Evolutionary conservation across 2,888 invertebrate species (phyloP).

Genomic region (Athrips mouffetella): DNA sequence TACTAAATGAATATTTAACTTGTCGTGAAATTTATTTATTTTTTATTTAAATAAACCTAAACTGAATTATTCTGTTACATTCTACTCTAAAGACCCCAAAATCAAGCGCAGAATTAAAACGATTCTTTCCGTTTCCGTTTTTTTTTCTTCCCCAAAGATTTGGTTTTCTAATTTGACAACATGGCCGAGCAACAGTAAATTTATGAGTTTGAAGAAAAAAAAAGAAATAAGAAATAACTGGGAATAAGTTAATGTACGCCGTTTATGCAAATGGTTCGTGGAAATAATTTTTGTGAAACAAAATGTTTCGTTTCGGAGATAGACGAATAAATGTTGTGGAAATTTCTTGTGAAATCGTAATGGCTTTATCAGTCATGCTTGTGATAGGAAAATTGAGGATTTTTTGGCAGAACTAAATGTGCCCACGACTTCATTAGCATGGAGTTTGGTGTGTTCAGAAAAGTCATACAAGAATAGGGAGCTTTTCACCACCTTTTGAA

Average conservation of each 20-base stretch:
- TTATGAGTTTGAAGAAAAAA: conserved; percentile 7
- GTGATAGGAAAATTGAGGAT: too few species aligned
- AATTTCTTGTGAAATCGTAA: neutral
- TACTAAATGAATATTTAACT: too few species aligned
- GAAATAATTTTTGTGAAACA: neutral
- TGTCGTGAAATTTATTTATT: too few species aligned
- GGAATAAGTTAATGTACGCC: conserved; percentile 7
- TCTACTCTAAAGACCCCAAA: neutral
- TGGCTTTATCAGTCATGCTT: too few species aligned
- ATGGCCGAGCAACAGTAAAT: conserved; percentile 9
- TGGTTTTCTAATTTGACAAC: conserved; percentile 19
- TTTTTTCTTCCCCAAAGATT: conserved; percentile 7
- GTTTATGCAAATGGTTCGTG: conserved; percentile 9
- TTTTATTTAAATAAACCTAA: too few species aligned
- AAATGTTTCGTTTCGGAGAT: neutral
- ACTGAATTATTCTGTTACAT: neutral
- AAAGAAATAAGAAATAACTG: conserved; percentile 11
- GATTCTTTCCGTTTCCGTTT: neutral
- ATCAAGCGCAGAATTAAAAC: conserved; percentile 6
- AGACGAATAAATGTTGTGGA: neutral
- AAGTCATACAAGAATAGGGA: too few species aligned
- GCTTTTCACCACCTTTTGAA: too few species aligned
- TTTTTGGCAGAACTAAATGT: too few species aligned
- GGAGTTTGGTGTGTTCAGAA: too few species aligned
- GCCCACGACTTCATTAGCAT: too few species aligned